Base-by-base conservation (phyloP, 2,113 vertebrate genomes). In the Nycticorax nycticorax region DNA sequence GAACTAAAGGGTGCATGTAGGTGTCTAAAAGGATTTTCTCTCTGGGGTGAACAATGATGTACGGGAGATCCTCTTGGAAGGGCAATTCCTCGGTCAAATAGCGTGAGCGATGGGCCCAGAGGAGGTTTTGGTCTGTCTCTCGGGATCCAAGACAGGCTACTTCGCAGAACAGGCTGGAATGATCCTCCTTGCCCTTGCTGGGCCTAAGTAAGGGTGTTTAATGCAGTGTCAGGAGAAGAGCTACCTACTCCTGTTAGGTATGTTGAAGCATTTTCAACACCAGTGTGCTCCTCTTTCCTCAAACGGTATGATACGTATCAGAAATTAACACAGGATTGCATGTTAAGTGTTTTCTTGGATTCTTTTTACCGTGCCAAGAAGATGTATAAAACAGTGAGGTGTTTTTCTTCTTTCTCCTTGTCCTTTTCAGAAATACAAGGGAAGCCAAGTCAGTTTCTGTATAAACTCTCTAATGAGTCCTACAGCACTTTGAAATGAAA, bases 251-350 rank as follows among this genome's bases (percentile, higher is more conserved):
- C 52, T 79, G 5, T 48, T 64, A 47, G 76, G 18, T 71, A 4
- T 22, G 5, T 10, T 67, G 32, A 85, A 41, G 52, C 47, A 12
- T 76, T 82, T 87, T 75, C 56, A 81, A 22, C 32, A 45, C 11
- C 37, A 11, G 3, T 18, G 14, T 62, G 30, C 22, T 45, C 6
- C 33, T 76, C 32, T 45, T 71, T 67, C 23, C 32, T 82, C 0
- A 0, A 45, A 62, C 1, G 17, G 7, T 17, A n/a, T 32, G 17
- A 43, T 59, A 33, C 1, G 0, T 45, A 12, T 19, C 33, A 68
- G 69, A 78, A 91, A 66, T 80, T 41, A 91, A 81, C 26, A 35
- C 3, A n/a, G n/a, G 20, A 56, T 55, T 3, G 3, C 39, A 1
- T 84, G 41, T 76, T 50, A 26, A 43, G n/a, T 43, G 26, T 1